Conservation (phyloP, 2,888 invertebrate genomes). For the Ectobius pallidus region DNA sequence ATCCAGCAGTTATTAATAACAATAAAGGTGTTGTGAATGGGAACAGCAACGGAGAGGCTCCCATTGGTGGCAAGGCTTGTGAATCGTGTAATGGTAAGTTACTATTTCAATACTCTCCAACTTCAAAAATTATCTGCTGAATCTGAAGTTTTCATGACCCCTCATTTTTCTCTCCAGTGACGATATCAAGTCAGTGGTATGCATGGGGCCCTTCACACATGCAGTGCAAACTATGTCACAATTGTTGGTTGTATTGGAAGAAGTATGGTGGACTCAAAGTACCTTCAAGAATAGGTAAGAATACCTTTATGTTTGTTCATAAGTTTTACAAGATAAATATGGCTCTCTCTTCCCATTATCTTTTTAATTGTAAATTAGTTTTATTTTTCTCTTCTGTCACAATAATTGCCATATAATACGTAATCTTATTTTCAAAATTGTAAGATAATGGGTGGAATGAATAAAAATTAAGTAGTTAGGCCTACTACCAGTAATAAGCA, state of each 20-base stretch:
- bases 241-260: conserved; percentile 98
- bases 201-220: conserved; percentile 94
- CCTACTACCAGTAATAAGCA: too few relatives aligned
- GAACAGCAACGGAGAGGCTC: conserved; percentile 70
- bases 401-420: too few relatives aligned
- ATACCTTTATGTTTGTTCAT: background rate
- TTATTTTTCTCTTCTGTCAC: too few relatives aligned
- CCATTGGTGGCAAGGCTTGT: conserved; percentile 74
- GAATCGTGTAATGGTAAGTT: conserved; percentile 79
- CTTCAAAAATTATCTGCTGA: conserved; percentile 9
- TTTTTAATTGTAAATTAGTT: conserved; percentile 21
- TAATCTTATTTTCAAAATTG: too few relatives aligned
- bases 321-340: too few relatives aligned
- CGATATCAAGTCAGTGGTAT: conserved; percentile 90
- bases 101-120: conserved; percentile 13
- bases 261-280: conserved; percentile 96
- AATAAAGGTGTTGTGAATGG: conserved; percentile 80
- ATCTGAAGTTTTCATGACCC: too few relatives aligned
- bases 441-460: too few relatives aligned
- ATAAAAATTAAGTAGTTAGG: too few relatives aligned
- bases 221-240: conserved; percentile 90
- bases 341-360: background rate
- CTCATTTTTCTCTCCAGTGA: conserved; percentile 67
- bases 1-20: conserved; percentile 76
- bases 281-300: conserved; percentile 60